Evolutionary conservation across 1,140 invertebrate genomes (phyloP), one percentile per base, ranked within the genome.

Genomic region (Campodea augens): DNA sequence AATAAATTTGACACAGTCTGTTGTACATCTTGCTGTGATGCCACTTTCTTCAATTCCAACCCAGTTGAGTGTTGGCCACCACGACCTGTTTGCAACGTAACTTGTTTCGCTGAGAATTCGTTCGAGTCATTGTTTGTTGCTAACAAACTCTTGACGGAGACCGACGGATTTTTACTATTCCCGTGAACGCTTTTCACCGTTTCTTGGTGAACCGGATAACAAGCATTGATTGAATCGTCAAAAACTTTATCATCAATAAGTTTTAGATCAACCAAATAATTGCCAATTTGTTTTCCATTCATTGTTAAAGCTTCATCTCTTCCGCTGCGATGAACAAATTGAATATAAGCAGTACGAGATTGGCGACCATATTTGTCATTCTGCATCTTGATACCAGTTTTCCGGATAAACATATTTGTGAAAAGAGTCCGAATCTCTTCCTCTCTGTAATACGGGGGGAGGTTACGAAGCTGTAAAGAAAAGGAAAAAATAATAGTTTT

Each of bases 311-410:
- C 84, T 37, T 77, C 67, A 23, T 75, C 67, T 44, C 79, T 79
- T 32, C 75, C 75, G 4, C 53, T 19, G 71, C 73, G 1, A 63
- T 56, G 46, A 4, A 66, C 68, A 57, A 92, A 91, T 51, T 76
- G 72, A 1, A 92, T 72, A 55, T 75, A 87, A 7, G 78, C 84
- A 21, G 78, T 74, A 1, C 86, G 85, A 0, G 76, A 79, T 7
- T 80, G 69, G 22, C 76, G 72, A 0, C 88, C 86, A 49, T 76
- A 70, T 12, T 74, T 71, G 51, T 89, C 80, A 55, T 78, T 83
- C 5, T 86, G 75, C 51, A 92, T 68, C 60, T 90, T 90, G 24
- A 93, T 72, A 3, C 85, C 82, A 54, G 81, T 78, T 48, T 78
- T 78, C 5, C 77, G 73, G 29, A 92, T 84, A 53, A 75, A 74